Conservation (phyloP, 2,113 vertebrate species). For the Chamaea fasciata region DNA sequence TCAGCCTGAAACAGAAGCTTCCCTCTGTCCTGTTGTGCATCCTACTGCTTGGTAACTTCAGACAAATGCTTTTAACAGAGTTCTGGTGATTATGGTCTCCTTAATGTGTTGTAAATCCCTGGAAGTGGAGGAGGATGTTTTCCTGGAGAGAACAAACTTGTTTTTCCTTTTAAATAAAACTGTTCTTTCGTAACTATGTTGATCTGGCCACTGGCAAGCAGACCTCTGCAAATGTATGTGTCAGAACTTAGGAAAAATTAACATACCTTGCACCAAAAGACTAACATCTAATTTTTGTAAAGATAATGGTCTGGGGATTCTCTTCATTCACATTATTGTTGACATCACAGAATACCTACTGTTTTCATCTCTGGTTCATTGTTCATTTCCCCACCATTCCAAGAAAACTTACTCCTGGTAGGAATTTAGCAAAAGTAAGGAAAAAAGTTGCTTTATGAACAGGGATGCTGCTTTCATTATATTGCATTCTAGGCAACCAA, state of each 20-base stretch:
- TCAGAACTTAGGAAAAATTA: background rate
- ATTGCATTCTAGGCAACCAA: background rate
- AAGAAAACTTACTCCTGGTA: background rate
- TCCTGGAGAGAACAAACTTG: background rate
- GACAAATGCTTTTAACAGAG: conserved; percentile 19
- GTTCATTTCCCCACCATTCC: background rate
- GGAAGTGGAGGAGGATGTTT: conserved; percentile 21
- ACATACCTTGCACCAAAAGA: background rate
- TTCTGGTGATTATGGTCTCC: background rate
- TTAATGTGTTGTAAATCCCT: conserved; percentile 22
- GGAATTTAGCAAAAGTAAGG: background rate
- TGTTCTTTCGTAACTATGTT: background rate
- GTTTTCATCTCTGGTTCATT: background rate
- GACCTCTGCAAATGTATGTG: background rate
- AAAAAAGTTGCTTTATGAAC: background rate
- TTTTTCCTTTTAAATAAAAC: conserved; percentile 14
- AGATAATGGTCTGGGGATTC: background rate
- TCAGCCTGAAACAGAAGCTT: background rate
- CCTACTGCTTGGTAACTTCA: background rate
- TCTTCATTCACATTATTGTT: background rate
- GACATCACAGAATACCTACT: background rate
- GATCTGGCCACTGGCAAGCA: background rate
- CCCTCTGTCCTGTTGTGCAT: background rate
- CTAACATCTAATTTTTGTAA: background rate
- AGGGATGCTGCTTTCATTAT: background rate